Evolutionary conservation across 2,113 vertebrate species (phyloP).

Genomic region (Melanerpes aurifrons): DNA sequence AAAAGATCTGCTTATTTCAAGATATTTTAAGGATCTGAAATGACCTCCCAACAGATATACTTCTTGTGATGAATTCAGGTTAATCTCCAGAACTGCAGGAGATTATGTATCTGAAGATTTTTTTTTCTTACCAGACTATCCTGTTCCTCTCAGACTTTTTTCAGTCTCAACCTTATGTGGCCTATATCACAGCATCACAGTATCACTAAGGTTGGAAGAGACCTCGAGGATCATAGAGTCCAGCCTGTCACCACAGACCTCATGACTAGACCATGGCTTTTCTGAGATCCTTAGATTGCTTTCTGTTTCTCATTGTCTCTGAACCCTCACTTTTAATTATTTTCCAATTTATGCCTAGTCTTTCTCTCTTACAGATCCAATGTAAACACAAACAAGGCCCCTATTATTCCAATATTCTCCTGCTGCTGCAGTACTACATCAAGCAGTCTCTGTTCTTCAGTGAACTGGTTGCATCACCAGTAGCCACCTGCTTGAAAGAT

Average conservation of each 20-base stretch:
- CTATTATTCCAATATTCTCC: background rate
- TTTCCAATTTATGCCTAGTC: background rate
- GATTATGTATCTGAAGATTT: background rate
- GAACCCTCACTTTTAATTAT: background rate
- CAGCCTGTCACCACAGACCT: no score
- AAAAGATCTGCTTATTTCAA: background rate
- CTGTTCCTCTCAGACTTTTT: background rate
- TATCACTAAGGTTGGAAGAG: no score
- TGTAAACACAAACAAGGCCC: background rate
- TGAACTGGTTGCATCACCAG: background rate
- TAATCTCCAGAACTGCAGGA: background rate
- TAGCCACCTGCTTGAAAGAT: background rate
- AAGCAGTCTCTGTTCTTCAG: background rate
- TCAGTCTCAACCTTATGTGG: background rate
- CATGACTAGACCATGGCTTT: background rate
- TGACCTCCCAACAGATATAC: background rate
- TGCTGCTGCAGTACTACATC: background rate
- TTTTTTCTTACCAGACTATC: background rate
- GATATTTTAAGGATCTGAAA: conserved; percentile 3
- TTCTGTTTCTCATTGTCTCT: background rate
- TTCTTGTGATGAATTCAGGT: background rate
- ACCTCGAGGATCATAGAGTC: no score
- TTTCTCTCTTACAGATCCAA: background rate
- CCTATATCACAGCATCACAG: background rate
- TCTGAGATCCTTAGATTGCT: background rate